These are phyloP conservation scores for Arenicola marina DNA, from an alignment of 2,888 invertebrate genomes.

Conservation along the genomic window DNA sequence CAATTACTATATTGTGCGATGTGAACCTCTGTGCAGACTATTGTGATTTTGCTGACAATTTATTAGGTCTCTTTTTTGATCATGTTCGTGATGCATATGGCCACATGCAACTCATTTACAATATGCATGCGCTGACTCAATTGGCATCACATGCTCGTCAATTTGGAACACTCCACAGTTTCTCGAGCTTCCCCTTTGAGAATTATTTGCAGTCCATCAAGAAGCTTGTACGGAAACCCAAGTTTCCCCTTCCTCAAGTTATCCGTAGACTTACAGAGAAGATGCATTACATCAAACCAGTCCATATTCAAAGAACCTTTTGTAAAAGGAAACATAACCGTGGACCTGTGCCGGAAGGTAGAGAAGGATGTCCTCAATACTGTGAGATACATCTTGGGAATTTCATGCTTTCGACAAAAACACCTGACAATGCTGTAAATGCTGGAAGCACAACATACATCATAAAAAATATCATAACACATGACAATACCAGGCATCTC, in stretches of 20 bases:
- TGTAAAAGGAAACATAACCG: slow-evolving; percentile 2
- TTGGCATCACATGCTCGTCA: neutral
- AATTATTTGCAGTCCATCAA: slow-evolving; percentile 6
- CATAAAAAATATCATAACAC: neutral
- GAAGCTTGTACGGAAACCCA: slow-evolving; percentile 6
- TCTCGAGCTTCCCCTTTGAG: slow-evolving; percentile 9
- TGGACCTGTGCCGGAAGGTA: slow-evolving; percentile 1
- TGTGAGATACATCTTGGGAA: neutral
- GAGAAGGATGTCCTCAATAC: neutral
- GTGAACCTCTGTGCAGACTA: neutral
- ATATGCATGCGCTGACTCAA: slow-evolving; percentile 7
- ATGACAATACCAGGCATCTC: neutral
- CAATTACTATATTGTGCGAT: neutral
- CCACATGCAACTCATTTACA: neutral
- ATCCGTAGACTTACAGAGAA: slow-evolving; percentile 1
- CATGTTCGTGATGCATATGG: neutral
- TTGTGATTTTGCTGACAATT: neutral
- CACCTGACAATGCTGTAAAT: slow-evolving; percentile 2
- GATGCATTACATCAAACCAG: neutral
- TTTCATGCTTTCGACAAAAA: neutral
- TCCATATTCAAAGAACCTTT: neutral
- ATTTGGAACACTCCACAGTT: slow-evolving; percentile 4
- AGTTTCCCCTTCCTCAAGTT: neutral
- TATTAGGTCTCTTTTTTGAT: neutral
- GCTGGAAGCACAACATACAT: neutral